A percentile compares a stretch with the other conserved stretches of the same genome.
These are phyloP conservation scores for Chloroclystis v-ata DNA, from an alignment of 2,888 invertebrate genomes.

Conservation along the genomic window DNA sequence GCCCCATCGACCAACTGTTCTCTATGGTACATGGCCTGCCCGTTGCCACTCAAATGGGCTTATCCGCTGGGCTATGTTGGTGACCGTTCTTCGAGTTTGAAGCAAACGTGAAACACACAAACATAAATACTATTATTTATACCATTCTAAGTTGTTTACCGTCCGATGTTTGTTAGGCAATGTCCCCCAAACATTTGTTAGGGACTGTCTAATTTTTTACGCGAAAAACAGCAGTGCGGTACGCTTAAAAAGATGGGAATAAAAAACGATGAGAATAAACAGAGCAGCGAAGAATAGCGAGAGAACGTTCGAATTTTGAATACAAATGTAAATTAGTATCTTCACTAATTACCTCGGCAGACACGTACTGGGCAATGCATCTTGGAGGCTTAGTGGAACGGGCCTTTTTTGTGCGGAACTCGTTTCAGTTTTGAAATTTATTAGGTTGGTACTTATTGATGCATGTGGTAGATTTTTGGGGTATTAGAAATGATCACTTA, in stretches of 20 bases:
- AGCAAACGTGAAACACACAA: constrained; percentile 25
- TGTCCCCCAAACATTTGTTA: constrained; percentile 67
- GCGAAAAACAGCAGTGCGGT: constrained; percentile 77
- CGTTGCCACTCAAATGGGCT: no score
- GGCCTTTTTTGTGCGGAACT: constrained; percentile 65
- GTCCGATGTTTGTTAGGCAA: constrained; percentile 55
- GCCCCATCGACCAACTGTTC: no score
- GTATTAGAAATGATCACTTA: constrained; percentile 3
- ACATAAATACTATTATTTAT: constrained; percentile 45
- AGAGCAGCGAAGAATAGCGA: constrained; percentile 73
- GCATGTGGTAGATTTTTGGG: constrained; percentile 23
- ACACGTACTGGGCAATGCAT: constrained; percentile 74
- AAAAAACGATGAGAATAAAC: constrained; percentile 68
- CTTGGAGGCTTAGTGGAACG: constrained; percentile 71
- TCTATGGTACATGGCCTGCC: no score
- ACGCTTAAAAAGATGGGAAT: constrained; percentile 67
- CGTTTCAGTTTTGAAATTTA: constrained; percentile 65
- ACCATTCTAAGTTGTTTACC: constrained; percentile 57
- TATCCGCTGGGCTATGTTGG: no score
- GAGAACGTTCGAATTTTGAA: constrained; percentile 78
- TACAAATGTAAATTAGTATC: constrained; percentile 80
- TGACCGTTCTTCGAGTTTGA: no score
- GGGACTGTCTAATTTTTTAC: constrained; percentile 71
- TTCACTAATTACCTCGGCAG: constrained; percentile 75
- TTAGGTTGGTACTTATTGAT: constrained; percentile 52